These are phyloP conservation scores for Diarsia brunnea DNA, from an alignment of 2,888 invertebrate genomes.

Conservation along the genomic window DNA sequence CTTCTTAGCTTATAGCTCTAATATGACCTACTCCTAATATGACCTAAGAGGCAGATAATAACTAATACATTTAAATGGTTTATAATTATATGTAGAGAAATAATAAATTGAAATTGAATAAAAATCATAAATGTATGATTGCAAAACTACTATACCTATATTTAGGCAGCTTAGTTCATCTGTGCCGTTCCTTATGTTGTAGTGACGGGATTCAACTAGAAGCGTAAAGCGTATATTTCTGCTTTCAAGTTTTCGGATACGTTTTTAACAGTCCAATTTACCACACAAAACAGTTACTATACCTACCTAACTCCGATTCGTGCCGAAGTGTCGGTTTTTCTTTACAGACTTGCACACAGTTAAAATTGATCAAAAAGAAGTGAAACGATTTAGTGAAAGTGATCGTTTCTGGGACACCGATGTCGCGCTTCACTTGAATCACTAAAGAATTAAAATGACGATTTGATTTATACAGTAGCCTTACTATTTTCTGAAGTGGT, in stretches of 20 bases:
- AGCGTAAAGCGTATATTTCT: too few species aligned
- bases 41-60: not conserved
- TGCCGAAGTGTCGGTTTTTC: constrained; percentile 39
- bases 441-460: constrained; percentile 4
- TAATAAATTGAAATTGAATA: not conserved
- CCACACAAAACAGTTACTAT: constrained; percentile 22
- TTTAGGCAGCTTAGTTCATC: not conserved
- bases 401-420: constrained; percentile 67
- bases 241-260: not conserved
- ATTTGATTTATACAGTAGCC: not conserved
- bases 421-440: constrained; percentile 70
- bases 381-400: constrained; percentile 74
- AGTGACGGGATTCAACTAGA: not conserved
- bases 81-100: not conserved
- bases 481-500: not conserved
- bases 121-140: not conserved
- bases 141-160: not conserved
- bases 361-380: constrained; percentile 60
- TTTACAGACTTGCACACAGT: constrained; percentile 22
- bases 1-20: too few species aligned
- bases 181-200: not conserved
- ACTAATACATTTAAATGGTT: not conserved
- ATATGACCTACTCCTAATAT: not conserved
- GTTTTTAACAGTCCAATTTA: constrained; percentile 3
- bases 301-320: constrained; percentile 19